Conservation (phyloP, 2,888 invertebrate genomes). For the Omphaloscelis lunosa region DNA sequence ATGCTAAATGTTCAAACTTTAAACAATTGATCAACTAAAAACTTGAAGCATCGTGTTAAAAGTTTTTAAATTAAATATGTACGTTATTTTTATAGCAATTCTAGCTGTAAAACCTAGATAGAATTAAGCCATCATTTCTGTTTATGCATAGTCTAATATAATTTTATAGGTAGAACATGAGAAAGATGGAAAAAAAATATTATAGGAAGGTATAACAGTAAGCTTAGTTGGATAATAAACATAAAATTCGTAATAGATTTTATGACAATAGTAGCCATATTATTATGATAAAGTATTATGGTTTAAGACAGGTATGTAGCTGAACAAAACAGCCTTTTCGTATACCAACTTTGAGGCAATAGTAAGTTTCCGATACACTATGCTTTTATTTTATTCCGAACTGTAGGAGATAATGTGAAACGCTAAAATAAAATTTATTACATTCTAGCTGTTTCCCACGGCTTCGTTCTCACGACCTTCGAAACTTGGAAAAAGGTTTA, state of each 20-base stretch:
- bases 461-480: slow-evolving; percentile 59
- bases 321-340: neutral
- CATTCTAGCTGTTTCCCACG: slow-evolving; percentile 55
- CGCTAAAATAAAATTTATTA: slow-evolving; percentile 63
- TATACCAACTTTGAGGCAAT: neutral
- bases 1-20: slow-evolving; percentile 46
- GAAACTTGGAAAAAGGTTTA: slow-evolving; percentile 62
- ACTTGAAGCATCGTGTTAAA: slow-evolving; percentile 20
- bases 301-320: slow-evolving; percentile 4
- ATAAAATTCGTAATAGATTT: slow-evolving; percentile 29
- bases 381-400: slow-evolving; percentile 50
- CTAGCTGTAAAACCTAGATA: neutral
- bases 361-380: slow-evolving; percentile 33
- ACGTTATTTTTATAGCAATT: slow-evolving; percentile 16
- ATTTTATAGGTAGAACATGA: slow-evolving; percentile 9
- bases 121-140: slow-evolving; percentile 10
- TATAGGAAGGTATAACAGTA: neutral
- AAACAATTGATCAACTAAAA: slow-evolving; percentile 49
- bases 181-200: slow-evolving; percentile 6
- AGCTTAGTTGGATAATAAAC: slow-evolving; percentile 18
- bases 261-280: neutral
- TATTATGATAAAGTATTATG: slow-evolving; percentile 16
- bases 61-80: slow-evolving; percentile 18
- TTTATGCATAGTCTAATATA: slow-evolving; percentile 6
- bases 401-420: slow-evolving; percentile 59